Base-by-base conservation (phyloP, 2,797 vertebrate species). In the Octomys mimax region DNA sequence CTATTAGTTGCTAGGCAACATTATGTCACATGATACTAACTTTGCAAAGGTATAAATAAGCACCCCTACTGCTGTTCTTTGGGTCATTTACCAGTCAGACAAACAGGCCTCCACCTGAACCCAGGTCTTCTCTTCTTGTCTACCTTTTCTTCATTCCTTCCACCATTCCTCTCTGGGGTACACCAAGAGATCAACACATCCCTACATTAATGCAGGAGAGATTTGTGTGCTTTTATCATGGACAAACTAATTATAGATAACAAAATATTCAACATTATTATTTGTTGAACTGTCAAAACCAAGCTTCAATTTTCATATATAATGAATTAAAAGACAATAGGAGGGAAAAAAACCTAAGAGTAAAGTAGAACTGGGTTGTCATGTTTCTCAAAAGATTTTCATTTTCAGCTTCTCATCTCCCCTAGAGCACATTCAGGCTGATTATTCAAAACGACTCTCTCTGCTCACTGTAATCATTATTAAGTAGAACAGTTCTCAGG, bases 351-450 rank as follows among this genome's bases (percentile, higher is more conserved):
- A 11, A 62, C 80, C 24, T 13, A 66, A 78, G 54, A 92, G n/a
- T 18, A 86, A 82, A 36, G 24, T 61, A 31, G 54, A 87, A 68
- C 33, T 78, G 83, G 10, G 85, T 26, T 68, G 26, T 71, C n/a
- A 39, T 82, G 0, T 95, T 96, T 92, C 24, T 88, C 64, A 92
- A 92, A 95, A 94, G 54, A 62, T 75, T 49, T n/a, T 81, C 6
- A 46, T 61, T 28, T 18, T 95, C 9, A 57, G 36, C 4, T 91
- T 91, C 21, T 77, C 21, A 68, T 64, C 28, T 89, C 12, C 16
- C 85, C 79, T 66, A 64, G 24, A 6, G 3, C 66, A 66, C 14
- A 49, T 68, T 71, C n/a, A 75, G 57, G 49, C 1, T 18, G 71
- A 87, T 24, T 13, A 88, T 46, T 26, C 12, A 64, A 24, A 68